A percentile compares a stretch with the other conserved stretches of the same genome.
These are phyloP conservation scores for Subacronicta megacephala DNA, from an alignment of 2,888 invertebrate genomes.

Conservation along the genomic window DNA sequence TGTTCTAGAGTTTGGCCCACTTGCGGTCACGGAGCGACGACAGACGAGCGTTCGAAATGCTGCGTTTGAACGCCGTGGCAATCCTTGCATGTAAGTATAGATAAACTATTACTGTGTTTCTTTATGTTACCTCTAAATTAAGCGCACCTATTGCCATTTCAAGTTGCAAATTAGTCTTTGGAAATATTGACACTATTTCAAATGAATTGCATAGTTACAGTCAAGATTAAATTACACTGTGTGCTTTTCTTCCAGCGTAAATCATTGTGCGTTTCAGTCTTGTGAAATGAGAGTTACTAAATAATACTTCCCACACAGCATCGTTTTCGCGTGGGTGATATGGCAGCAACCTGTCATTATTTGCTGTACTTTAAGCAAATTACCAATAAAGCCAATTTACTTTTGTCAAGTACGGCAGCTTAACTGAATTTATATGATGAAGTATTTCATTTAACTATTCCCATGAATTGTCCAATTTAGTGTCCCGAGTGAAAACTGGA, in stretches of 20 bases:
- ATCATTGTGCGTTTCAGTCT: conserved; percentile 51
- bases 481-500: too few relatives aligned
- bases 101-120: neutral
- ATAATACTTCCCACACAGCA: conserved; percentile 52
- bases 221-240: conserved; percentile 44
- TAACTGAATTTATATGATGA: too few relatives aligned
- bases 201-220: conserved; percentile 47
- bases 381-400: conserved; percentile 15
- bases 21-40: conserved; percentile 64
- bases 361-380: conserved; percentile 35
- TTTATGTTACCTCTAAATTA: conserved; percentile 21
- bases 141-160: conserved; percentile 13
- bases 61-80: conserved; percentile 10
- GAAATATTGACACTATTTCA: conserved; percentile 30
- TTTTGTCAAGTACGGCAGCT: conserved; percentile 10
- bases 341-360: conserved; percentile 46
- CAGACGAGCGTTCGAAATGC: conserved; percentile 43
- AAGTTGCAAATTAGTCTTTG: conserved; percentile 16
- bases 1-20: conserved; percentile 84
- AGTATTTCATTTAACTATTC: too few relatives aligned
- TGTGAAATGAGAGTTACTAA: conserved; percentile 49
- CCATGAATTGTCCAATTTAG: too few relatives aligned
- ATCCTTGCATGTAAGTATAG: neutral
- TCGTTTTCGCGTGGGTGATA: conserved; percentile 45
- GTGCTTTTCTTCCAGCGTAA: conserved; percentile 46